phyloP scores from a whole-genome alignment of 2,888 invertebrate genomes.

The Archips xylosteana region DNA sequence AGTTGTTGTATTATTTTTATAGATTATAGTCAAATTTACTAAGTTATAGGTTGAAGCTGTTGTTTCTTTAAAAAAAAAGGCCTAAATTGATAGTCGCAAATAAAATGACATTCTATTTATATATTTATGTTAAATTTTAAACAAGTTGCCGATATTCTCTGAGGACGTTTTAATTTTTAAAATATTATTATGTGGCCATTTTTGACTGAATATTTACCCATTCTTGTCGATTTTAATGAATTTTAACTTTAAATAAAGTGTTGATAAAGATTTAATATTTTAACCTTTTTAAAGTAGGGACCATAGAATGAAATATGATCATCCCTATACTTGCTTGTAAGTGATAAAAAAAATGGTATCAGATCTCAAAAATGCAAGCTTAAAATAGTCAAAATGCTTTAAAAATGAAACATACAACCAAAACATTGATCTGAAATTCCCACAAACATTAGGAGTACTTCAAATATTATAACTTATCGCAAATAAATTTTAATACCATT shows the following conservation, averaged over 20 bases:
- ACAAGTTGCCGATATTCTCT: slow-evolving; percentile 41
- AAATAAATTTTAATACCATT: neutral
- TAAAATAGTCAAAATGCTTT: neutral
- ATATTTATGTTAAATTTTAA: slow-evolving; percentile 29
- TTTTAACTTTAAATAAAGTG: slow-evolving; percentile 54
- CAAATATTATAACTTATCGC: neutral
- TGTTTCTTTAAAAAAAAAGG: slow-evolving; percentile 40
- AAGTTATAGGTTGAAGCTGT: slow-evolving; percentile 25
- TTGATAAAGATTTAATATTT: slow-evolving; percentile 62
- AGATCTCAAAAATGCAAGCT: neutral
- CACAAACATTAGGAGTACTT: neutral
- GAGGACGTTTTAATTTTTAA: slow-evolving; percentile 49
- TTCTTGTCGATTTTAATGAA: slow-evolving; percentile 56
- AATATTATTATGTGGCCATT: slow-evolving; percentile 56
- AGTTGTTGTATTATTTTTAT: slow-evolving; percentile 34
- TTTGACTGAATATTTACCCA: slow-evolving; percentile 61
- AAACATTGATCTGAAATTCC: neutral
- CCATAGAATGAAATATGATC: slow-evolving; percentile 70
- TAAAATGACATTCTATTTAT: slow-evolving; percentile 30
- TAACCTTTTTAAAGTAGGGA: slow-evolving; percentile 75
- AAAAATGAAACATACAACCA: neutral
- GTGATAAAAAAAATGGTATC: slow-evolving; percentile 16
- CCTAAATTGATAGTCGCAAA: slow-evolving; percentile 42
- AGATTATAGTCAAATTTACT: slow-evolving; percentile 30
- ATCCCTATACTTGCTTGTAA: slow-evolving; percentile 47